Conservation (phyloP, 2,888 invertebrate genomes). For the Hyles lineata region DNA sequence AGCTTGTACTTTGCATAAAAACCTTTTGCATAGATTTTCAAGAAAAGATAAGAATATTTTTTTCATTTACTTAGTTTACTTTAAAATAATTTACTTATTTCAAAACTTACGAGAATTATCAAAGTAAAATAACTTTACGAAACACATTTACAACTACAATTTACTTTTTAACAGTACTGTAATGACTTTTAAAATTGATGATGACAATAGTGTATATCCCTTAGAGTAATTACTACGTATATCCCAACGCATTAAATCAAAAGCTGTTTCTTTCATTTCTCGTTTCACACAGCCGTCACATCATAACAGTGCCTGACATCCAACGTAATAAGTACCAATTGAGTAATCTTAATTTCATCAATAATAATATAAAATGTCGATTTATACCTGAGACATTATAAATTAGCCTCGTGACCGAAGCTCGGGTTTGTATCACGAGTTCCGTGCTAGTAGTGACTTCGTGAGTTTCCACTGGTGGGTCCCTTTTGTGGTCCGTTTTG, state of each 20-base stretch:
- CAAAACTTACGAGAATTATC: not conserved
- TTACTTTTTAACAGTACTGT: too few relatives aligned
- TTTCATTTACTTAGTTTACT: not conserved
- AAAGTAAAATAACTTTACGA: too few relatives aligned
- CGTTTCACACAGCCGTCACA: not conserved
- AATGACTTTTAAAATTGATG: too few relatives aligned
- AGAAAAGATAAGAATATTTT: not conserved
- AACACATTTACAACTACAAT: too few relatives aligned
- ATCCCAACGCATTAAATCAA: too few relatives aligned
- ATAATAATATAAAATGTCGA: conserved; percentile 66
- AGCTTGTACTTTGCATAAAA: conserved; percentile 34
- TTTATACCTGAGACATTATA: conserved; percentile 70
- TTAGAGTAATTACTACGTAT: too few relatives aligned
- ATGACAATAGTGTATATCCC: too few relatives aligned
- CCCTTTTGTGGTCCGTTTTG: conserved; percentile 53
- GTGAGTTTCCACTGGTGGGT: conserved; percentile 51
- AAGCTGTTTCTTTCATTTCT: not conserved
- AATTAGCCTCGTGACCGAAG: conserved; percentile 73
- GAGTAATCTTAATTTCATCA: conserved; percentile 57
- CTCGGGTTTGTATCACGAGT: conserved; percentile 64
- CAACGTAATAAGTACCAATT: conserved; percentile 35
- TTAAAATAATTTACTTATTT: not conserved
- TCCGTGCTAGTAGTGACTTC: conserved; percentile 44
- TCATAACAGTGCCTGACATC: not conserved
- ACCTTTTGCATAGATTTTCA: conserved; percentile 32